Percentiles rank a stretch among this genome's conserved stretches.
phyloP scores from a whole-genome alignment of 2,797 vertebrate genomes.

The Discoglossus pictus region DNA sequence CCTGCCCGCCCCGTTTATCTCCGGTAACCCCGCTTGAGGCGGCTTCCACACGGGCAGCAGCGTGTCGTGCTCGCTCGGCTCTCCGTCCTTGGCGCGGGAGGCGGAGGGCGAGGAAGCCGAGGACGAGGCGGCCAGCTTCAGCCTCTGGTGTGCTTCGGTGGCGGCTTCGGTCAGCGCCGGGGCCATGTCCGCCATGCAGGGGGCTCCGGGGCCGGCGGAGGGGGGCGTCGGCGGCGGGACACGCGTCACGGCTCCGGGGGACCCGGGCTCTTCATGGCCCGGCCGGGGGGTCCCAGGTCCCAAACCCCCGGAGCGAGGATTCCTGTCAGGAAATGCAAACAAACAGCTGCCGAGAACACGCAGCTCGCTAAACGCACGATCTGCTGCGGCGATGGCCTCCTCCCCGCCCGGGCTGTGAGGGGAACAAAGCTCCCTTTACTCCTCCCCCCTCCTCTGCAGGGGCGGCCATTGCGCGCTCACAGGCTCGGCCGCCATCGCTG shows the following conservation, averaged over 20 bases:
- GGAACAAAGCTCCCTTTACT: slow-evolving; percentile 25
- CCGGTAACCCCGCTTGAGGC: neutral
- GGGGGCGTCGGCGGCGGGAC: no score
- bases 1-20: slow-evolving; percentile 14
- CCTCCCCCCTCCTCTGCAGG: slow-evolving; percentile 40
- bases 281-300: slow-evolving; percentile 2
- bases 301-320: neutral
- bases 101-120: neutral
- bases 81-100: slow-evolving; percentile 16
- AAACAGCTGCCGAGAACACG: neutral
- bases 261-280: slow-evolving; percentile 43
- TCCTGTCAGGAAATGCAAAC: neutral
- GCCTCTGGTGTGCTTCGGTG: slow-evolving; percentile 44
- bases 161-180: slow-evolving; percentile 52
- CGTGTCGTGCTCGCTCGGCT: neutral
- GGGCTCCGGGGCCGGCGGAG: slow-evolving; percentile 1
- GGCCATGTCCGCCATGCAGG: slow-evolving; percentile 50
- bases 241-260: slow-evolving; percentile 33
- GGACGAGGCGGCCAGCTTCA: slow-evolving; percentile 37
- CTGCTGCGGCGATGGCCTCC: slow-evolving; percentile 16
- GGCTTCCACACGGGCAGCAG: neutral
- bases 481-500: slow-evolving; percentile 27
- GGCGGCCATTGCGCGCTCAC: slow-evolving; percentile 7
- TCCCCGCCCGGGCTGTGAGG: slow-evolving; percentile 19
- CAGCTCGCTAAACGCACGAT: neutral